Evolutionary conservation across 37 sponge, comb jelly and placozoan genomes (phyloP), one percentile per base, ranked within the genome.

Genomic region (Eunapius fragilis): DNA sequence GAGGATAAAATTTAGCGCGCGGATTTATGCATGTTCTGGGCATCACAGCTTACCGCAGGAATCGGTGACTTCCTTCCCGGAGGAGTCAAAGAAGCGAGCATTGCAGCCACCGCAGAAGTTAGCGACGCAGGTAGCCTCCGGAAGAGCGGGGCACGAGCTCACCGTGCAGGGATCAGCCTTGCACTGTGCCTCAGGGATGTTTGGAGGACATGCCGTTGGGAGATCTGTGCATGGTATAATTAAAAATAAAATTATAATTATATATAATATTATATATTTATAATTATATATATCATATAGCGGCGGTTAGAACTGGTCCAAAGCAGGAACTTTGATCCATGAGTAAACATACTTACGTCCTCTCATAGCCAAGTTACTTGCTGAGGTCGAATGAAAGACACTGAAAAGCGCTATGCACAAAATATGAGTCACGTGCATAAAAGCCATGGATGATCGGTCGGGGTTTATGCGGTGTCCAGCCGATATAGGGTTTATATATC

Each of bases 101-200:
- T 76, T 89, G 77, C 92, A 92, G 31, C 89, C 89, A 28, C 92
- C 92, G 50, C 92, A 92, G 76, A 70, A 92, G 71, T 92, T 79
- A 80, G 88, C 47, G 7, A 30, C 69, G 75, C 92, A 92, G 25
- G 24, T 38, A 34, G 92, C 92, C 26, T 77, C 36, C 9, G 89
- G 92, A 48, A 85, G 81, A 68, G 86, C 79, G 37, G 82, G 85
- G 74, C 92, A 92, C 25, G 36, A 69, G 35, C 81, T 71, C 30
- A 77, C 37, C 35, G 36, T 73, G 76, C 92, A 92, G 32, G 92
- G 92, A 80, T 88, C 85, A 3, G 30, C 89, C 28, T 75, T 74
- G 45, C 92, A 92, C 71, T 88, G 50, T 6, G 88, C 81, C 4
- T 34, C 77, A 19, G 77, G 85, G 22, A 77, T 82, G 72, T 83